Conservation (phyloP, 1,140 invertebrate species). For the Drosophila murphyi region DNA sequence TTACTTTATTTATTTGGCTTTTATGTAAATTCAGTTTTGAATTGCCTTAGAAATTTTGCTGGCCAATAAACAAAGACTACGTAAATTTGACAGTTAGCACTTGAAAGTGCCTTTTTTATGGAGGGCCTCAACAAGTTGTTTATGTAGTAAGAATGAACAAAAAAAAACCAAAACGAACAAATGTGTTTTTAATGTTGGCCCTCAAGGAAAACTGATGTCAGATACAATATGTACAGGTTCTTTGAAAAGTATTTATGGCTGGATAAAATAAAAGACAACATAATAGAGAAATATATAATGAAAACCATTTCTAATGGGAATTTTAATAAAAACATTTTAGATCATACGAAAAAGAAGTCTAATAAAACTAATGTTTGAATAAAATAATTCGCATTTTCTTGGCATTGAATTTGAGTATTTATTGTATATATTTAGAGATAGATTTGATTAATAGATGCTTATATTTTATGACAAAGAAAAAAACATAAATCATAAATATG, state of each 20-base stretch:
- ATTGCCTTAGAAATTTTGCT: constrained; percentile 41
- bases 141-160: constrained; percentile 28
- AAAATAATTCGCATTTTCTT: too few species aligned
- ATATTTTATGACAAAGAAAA: too few species aligned
- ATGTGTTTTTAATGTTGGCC: constrained; percentile 43
- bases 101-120: constrained; percentile 64
- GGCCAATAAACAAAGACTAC: constrained; percentile 59
- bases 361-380: too few species aligned
- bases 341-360: too few species aligned
- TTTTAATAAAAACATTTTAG: too few species aligned
- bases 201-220: constrained; percentile 56
- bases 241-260: constrained; percentile 7
- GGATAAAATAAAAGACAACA: neutral
- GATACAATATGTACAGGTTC: constrained; percentile 34
- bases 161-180: constrained; percentile 7
- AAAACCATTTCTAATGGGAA: neutral
- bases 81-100: constrained; percentile 66
- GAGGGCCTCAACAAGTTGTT: constrained; percentile 58
- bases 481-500: too few species aligned
- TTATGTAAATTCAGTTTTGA: constrained; percentile 61
- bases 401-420: too few species aligned
- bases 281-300: constrained; percentile 4
- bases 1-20: constrained; percentile 51
- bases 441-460: too few species aligned
- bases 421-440: too few species aligned